Base-by-base conservation (phyloP, 2,888 invertebrate genomes). In the Syrista parreyssii region DNA sequence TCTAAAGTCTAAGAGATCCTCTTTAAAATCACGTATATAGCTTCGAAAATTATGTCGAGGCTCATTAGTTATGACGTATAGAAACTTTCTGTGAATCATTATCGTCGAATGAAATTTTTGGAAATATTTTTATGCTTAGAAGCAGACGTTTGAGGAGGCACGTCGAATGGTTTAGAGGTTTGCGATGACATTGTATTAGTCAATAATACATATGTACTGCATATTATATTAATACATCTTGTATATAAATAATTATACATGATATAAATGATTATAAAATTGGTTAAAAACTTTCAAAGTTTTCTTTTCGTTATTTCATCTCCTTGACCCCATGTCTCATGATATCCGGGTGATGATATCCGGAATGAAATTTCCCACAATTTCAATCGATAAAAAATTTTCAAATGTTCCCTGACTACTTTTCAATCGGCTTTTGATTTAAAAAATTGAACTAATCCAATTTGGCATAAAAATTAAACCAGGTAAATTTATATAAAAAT, bases 41-140 rank as follows among this genome's bases (percentile, higher is more conserved):
- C 71, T 71, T 71, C 23, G 32, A 71, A 71, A 71, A 71, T 23
- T 79, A 32, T 36, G 12, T 68, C 12, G 12, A 11, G 12, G 78
- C 76, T 78, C 75, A 73, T 77, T 79, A 78, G 82, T 78, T 77
- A 76, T 36, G 72, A 79, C 79, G 79, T 78, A 77, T 82, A 82
- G 79, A 77, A 79, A 80, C 78, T 79, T 76, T 82, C 80, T 81
- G 77, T 78, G 75, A 78, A 79, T 77, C 78, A 76, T 79, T 79
- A 80, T 79, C 78, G 80, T 82, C 79, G 55, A 40, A 79, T 79
- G 4, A 75, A 80, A 81, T 82, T 78, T 81, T 82, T 81, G 80
- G 80, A 81, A 82, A 81, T 79, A 80, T 82, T 82, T 82, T 82
- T 80, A 77, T 80, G 82, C 82, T 82, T 80, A 79, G 78, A 79